Conservation (phyloP, 2,797 vertebrate genomes). For the Fistularia tabacaria region DNA sequence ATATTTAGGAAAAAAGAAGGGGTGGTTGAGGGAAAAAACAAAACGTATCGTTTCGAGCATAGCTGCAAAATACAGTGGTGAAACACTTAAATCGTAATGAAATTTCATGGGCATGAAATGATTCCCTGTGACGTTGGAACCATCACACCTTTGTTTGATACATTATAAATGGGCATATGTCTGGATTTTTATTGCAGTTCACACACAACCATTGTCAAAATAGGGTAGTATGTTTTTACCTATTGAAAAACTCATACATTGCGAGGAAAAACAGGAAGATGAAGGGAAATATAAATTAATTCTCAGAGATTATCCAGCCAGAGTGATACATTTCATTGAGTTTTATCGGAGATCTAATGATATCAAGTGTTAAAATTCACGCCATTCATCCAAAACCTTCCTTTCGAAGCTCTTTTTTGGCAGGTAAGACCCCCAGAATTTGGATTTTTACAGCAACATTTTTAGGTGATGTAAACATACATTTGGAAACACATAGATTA, state of each 20-base stretch:
- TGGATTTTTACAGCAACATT: no score
- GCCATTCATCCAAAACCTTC: no score
- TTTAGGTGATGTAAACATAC: no score
- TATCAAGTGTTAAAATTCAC: no score
- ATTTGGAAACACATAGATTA: no score
- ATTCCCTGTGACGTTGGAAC: slow-evolving; percentile 12
- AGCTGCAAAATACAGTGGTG: background rate
- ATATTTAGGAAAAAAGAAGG: background rate
- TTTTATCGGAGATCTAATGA: no score
- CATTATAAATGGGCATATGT: slow-evolving; percentile 24
- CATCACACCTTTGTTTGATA: slow-evolving; percentile 12
- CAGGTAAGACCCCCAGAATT: no score
- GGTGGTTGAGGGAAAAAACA: background rate
- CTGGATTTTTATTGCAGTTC: slow-evolving; percentile 22
- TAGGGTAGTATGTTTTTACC: background rate
- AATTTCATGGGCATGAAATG: slow-evolving; percentile 4
- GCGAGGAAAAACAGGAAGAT: slow-evolving; percentile 15
- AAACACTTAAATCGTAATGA: slow-evolving; percentile 6
- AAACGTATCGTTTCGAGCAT: background rate
- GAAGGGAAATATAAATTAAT: background rate
- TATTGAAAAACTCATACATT: slow-evolving; percentile 14
- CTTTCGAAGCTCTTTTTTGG: no score
- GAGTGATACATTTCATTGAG: no score
- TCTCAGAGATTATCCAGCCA: no score
- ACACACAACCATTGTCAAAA: background rate